Base-by-base conservation (phyloP, 2,113 vertebrate species). In the Gymnorhina tibicen region DNA sequence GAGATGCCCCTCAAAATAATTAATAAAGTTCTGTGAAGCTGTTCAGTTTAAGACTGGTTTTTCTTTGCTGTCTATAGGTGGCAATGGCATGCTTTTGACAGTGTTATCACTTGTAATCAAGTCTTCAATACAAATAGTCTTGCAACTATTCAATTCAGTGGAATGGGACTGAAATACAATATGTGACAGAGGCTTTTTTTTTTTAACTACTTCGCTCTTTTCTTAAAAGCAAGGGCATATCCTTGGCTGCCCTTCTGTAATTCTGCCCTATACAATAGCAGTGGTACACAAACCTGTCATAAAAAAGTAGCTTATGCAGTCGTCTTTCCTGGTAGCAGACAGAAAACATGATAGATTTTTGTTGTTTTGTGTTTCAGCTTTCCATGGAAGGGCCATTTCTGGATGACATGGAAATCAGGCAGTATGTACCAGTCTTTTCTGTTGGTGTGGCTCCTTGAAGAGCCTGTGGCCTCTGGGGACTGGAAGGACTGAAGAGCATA, bases 31-130 rank as follows among this genome's bases (percentile, higher is more conserved):
- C n/a, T 79, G 28, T 73, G 78, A 62, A 74, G 10, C 26, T 81
- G 12, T 52, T 84, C 13, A 50, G 30, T 17, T 37, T 72, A 44
- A 64, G 55, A 24, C 26, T 64, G 46, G 1, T 6, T 84, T 93
- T 94, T 58, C 42, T 87, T 90, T 88, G 39, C 39, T 74, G 72
- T 91, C 85, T 88, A 56, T 96, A 95, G 93, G 53, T 89, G 85
- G 89, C 89, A 95, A 94, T 93, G 78, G 70, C 90, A 80, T 82
- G 47, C 90, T 93, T 74, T 87, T 86, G 50, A 86, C 60, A 85
- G 42, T 39, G 47, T 47, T 93, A 87, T 74, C 83, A 42, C 20
- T 82, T 70, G 63, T 28, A 55, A 95, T 92, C 85, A 66, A 88
- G 59, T 39, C 63, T 75, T 91, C 72, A 66, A 46, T 42, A 75